phyloP scores from a whole-genome alignment of 2,113 vertebrate genomes.

The Scolopax mira region DNA sequence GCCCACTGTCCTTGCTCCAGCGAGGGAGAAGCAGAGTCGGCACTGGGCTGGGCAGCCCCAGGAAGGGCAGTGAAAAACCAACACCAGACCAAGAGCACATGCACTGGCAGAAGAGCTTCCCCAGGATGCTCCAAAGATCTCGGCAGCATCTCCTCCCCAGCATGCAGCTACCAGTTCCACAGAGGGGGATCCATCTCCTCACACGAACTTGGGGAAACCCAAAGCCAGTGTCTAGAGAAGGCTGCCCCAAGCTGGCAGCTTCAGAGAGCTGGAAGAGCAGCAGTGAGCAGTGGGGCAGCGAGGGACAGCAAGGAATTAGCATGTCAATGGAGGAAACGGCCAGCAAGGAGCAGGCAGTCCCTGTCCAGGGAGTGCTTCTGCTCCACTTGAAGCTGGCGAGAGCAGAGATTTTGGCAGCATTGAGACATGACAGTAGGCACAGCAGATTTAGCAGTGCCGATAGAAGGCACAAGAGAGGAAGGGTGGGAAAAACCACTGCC shows the following conservation, averaged over 20 bases:
- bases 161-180: background rate
- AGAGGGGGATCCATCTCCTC: accelerated
- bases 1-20: background rate
- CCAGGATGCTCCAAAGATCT: background rate
- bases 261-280: background rate
- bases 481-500: background rate
- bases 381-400: accelerated
- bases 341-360: background rate
- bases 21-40: background rate
- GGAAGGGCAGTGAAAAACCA: background rate
- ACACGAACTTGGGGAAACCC: accelerated
- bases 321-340: accelerated
- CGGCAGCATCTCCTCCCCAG: background rate
- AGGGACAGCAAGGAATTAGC: background rate
- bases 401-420: background rate
- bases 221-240: background rate
- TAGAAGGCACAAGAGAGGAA: background rate
- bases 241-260: background rate
- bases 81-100: background rate
- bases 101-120: background rate
- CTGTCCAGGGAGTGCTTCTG: accelerated
- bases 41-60: background rate
- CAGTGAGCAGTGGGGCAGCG: accelerated
- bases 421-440: accelerated
- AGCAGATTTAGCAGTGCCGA: background rate